Evolutionary conservation across 2,113 vertebrate species (phyloP).

Genomic region (Nothobranchius kuhntae): DNA sequence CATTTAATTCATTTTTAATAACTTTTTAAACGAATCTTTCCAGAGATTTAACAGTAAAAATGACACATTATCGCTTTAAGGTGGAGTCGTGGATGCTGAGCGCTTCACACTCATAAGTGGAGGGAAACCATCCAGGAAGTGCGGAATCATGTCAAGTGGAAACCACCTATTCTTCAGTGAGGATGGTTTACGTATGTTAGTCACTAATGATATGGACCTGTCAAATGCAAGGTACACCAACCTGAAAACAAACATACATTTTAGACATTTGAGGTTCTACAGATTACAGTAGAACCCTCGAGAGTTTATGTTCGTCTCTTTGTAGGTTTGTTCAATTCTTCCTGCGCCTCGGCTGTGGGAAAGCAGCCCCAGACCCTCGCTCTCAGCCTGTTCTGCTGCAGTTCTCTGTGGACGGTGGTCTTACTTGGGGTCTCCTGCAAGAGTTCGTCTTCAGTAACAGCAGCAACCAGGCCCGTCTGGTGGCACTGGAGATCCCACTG

Average conservation of each 20-base stretch:
- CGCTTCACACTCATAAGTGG: constrained; percentile 90
- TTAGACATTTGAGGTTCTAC: neutral
- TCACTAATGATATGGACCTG: constrained; percentile 92
- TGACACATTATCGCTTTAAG: constrained; percentile 8
- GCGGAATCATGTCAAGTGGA: constrained; percentile 94
- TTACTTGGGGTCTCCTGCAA: constrained; percentile 91
- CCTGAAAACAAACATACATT: neutral
- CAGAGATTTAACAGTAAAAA: too few species aligned
- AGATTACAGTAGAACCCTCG: neutral
- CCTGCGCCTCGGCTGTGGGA: constrained; percentile 94
- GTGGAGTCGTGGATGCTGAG: constrained; percentile 87
- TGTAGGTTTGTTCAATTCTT: constrained; percentile 97
- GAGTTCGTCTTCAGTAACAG: constrained; percentile 97
- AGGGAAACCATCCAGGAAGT: constrained; percentile 95
- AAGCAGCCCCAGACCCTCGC: constrained; percentile 92
- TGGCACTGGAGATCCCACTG: constrained; percentile 92
- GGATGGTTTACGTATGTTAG: constrained; percentile 94
- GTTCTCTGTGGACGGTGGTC: constrained; percentile 91
- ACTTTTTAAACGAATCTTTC: too few species aligned
- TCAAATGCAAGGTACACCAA: constrained; percentile 88
- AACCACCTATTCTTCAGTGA: constrained; percentile 98
- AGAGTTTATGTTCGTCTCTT: neutral
- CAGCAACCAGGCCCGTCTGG: constrained; percentile 92
- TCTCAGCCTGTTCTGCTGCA: constrained; percentile 95
- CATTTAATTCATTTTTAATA: too few species aligned